Conservation (phyloP, 2,888 invertebrate genomes). For the Leptinotarsa haldemani region DNA sequence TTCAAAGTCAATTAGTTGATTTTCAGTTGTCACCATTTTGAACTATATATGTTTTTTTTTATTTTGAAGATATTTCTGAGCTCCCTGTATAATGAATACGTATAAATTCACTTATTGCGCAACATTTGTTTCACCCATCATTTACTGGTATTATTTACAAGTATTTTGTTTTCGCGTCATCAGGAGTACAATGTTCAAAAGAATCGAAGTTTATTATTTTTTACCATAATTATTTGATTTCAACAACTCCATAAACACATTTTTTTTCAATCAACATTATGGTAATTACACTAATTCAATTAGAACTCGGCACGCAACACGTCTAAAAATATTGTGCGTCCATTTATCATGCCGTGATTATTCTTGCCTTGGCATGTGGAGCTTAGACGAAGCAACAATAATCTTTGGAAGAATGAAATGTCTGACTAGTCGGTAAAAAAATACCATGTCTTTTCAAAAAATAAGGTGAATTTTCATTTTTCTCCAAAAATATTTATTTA, state of each 20-base stretch:
- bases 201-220: slow-evolving; percentile 2
- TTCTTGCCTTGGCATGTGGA: neutral
- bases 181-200: slow-evolving; percentile 5
- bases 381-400: neutral
- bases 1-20: no score
- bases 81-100: no score
- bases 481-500: no score
- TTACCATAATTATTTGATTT: slow-evolving; percentile 9
- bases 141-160: neutral
- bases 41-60: no score
- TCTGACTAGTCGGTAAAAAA: neutral
- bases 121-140: neutral
- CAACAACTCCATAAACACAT: slow-evolving; percentile 10
- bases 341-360: neutral
- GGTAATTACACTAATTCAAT: slow-evolving; percentile 19
- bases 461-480: no score
- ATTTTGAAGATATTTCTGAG: no score
- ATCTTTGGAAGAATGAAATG: neutral
- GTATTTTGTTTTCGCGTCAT: neutral
- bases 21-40: no score
- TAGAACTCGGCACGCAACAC: slow-evolving; percentile 16
- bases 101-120: neutral
- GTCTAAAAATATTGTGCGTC: neutral
- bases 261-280: slow-evolving; percentile 3
- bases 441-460: neutral